phyloP scores from a whole-genome alignment of 2,888 invertebrate genomes.

The Nezara viridula region DNA sequence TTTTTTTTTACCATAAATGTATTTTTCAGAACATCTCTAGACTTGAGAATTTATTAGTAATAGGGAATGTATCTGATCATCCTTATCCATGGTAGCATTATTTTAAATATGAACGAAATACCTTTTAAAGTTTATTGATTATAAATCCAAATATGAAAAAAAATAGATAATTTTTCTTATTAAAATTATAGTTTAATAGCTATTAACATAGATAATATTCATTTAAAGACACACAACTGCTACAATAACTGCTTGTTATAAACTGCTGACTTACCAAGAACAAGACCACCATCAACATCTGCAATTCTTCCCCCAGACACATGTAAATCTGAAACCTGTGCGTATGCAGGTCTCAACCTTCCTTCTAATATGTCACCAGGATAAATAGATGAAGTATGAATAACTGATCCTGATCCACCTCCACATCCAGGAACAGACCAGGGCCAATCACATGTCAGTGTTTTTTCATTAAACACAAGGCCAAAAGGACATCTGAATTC shows the following conservation, averaged over 20 bases:
- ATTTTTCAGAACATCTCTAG: too few relatives aligned
- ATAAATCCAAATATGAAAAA: background rate
- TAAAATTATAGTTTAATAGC: background rate
- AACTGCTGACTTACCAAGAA: conserved; percentile 64
- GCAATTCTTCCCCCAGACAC: conserved; percentile 67
- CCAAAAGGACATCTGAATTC: conserved; percentile 88
- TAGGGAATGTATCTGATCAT: too few relatives aligned
- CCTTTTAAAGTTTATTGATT: background rate
- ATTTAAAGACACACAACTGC: too few relatives aligned
- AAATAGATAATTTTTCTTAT: too few relatives aligned
- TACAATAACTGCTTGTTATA: background rate
- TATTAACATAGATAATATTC: too few relatives aligned
- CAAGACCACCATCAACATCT: conserved; percentile 66
- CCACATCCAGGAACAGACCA: conserved; percentile 72
- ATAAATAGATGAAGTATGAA: conserved; percentile 66
- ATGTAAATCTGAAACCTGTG: conserved; percentile 67
- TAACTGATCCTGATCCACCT: conserved; percentile 59
- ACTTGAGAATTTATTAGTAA: too few relatives aligned
- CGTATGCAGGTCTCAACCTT: conserved; percentile 67
- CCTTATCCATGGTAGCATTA: too few relatives aligned
- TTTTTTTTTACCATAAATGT: too few relatives aligned
- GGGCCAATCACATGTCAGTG: conserved; percentile 83
- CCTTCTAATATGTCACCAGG: conserved; percentile 67
- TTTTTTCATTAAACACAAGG: conserved; percentile 80
- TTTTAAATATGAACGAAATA: background rate